Evolutionary conservation across 2,113 vertebrate genomes (phyloP).

Genomic region (Oryzias curvinotus): DNA sequence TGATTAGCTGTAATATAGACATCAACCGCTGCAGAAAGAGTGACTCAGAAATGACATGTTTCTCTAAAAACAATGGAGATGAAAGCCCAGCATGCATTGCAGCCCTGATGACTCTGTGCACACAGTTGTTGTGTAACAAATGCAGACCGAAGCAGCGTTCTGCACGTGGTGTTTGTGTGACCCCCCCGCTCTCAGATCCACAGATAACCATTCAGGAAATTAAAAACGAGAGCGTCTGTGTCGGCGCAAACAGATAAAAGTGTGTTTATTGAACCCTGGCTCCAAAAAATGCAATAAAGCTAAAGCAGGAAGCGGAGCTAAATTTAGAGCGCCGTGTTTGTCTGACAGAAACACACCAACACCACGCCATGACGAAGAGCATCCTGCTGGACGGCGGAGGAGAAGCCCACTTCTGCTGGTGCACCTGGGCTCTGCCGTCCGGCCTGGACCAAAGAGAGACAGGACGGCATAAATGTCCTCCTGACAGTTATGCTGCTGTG

Average conservation of each 20-base stretch:
- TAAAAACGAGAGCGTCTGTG: slow-evolving; percentile 52
- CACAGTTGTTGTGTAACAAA: slow-evolving; percentile 5
- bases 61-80: no score
- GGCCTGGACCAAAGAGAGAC: neutral
- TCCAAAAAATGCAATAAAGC: slow-evolving; percentile 65
- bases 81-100: no score
- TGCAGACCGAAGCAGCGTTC: slow-evolving; percentile 31
- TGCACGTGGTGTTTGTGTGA: slow-evolving; percentile 33
- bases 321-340: slow-evolving; percentile 53
- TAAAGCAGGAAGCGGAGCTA: slow-evolving; percentile 41
- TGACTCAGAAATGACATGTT: no score
- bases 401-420: neutral
- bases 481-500: no score
- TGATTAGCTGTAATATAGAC: no score
- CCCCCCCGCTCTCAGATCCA: slow-evolving; percentile 2
- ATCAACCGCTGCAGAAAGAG: no score
- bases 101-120: neutral
- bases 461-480: neutral
- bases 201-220: slow-evolving; percentile 79
- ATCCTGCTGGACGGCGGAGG: neutral
- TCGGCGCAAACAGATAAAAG: slow-evolving; percentile 67
- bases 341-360: slow-evolving; percentile 18
- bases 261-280: slow-evolving; percentile 61
- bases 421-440: neutral
- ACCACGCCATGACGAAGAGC: slow-evolving; percentile 5